Conservation (phyloP, 2,797 vertebrate species). For the Scyliorhinus canicula region DNA sequence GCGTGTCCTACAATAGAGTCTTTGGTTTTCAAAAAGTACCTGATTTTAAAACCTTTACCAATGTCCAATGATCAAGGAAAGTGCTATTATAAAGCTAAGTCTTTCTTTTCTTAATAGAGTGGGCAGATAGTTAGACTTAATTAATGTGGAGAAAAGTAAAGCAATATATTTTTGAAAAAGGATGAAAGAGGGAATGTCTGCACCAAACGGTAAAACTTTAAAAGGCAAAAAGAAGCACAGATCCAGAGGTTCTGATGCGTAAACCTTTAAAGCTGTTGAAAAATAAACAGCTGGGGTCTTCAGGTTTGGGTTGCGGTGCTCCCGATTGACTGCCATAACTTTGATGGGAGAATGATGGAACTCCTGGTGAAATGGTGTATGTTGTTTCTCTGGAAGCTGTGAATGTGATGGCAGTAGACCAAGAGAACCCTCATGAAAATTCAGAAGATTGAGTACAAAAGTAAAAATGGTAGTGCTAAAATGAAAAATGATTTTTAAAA, state of each 20-base stretch:
- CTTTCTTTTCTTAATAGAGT: neutral
- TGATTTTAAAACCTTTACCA: neutral
- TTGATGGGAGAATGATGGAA: neutral
- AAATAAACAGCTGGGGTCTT: neutral
- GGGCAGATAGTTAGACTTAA: neutral
- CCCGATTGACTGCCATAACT: neutral
- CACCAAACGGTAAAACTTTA: neutral
- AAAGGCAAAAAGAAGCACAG: neutral
- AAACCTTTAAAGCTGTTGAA: neutral
- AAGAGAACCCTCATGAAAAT: neutral
- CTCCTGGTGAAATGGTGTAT: neutral
- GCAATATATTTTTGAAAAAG: neutral
- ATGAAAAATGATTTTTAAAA: too few species aligned
- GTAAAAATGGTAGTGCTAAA: neutral
- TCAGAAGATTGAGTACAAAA: neutral
- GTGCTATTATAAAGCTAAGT: neutral
- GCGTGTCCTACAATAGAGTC: neutral
- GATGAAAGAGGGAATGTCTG: neutral
- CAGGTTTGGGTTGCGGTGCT: neutral
- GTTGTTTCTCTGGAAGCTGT: too few species aligned
- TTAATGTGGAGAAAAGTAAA: too few species aligned
- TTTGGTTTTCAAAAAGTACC: too few species aligned
- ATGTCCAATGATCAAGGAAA: neutral
- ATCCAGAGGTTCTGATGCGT: neutral
- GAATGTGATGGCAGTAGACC: neutral